phyloP scores from a whole-genome alignment of 1,140 invertebrate genomes.

The Drosophila oshimai region DNA sequence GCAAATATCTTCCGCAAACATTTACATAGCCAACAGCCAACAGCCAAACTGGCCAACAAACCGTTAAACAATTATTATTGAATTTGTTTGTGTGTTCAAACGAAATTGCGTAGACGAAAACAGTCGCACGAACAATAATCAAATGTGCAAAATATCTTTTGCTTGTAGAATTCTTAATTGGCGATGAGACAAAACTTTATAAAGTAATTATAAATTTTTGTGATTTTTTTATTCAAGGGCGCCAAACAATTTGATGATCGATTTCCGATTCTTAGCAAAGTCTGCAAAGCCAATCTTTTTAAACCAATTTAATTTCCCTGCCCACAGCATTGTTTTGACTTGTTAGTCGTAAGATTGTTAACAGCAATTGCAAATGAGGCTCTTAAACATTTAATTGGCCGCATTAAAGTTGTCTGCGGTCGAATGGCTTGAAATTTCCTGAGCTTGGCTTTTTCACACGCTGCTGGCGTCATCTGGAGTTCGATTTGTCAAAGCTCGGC shows the following conservation, averaged over 20 bases:
- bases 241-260: conserved; percentile 8
- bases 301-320: background rate
- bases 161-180: conserved; percentile 32
- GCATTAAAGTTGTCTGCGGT: conserved; percentile 25
- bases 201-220: conserved; percentile 29
- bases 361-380: conserved; percentile 38
- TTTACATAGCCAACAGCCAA: conserved; percentile 65
- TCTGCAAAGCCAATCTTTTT: background rate
- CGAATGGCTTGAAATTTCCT: background rate
- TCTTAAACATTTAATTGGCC: conserved; percentile 47
- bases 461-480: conserved; percentile 40
- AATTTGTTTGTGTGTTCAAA: conserved; percentile 33
- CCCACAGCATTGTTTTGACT: background rate
- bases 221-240: conserved; percentile 9
- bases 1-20: conserved; percentile 76
- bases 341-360: conserved; percentile 13
- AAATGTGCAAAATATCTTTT: conserved; percentile 31
- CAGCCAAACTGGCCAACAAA: conserved; percentile 35
- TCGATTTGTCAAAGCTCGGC: conserved; percentile 11
- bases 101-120: conserved; percentile 32
- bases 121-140: conserved; percentile 33
- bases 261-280: conserved; percentile 4
- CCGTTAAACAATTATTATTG: conserved; percentile 73
- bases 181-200: conserved; percentile 20
- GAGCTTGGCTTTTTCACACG: background rate